These are phyloP conservation scores for Callinectes sapidus DNA, from an alignment of 2,888 invertebrate species.

Conservation along the genomic window DNA sequence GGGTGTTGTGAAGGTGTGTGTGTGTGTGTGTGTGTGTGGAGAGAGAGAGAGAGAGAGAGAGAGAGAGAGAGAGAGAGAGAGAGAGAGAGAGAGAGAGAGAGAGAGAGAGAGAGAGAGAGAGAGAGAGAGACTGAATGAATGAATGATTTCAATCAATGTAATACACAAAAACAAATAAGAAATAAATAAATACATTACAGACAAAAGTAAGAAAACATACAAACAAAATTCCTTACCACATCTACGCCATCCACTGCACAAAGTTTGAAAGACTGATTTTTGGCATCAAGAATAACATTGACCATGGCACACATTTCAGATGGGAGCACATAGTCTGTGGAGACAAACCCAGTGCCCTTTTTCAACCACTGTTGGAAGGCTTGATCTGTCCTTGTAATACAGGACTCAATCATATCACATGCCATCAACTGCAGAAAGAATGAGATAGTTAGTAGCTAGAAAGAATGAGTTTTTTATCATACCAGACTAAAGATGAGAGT, in stretches of 20 bases:
- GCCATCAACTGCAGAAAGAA: slow-evolving; percentile 88
- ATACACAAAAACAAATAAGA: not conserved
- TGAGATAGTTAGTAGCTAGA: not conserved
- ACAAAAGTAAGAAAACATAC: not conserved
- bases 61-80: no score
- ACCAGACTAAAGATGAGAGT: not conserved
- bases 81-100: no score
- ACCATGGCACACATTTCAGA: slow-evolving; percentile 99
- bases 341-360: slow-evolving; percentile 93
- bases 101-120: no score
- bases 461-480: not conserved
- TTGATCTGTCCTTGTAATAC: slow-evolving; percentile 84
- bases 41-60: no score
- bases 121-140: no score
- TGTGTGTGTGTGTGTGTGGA: not conserved
- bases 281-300: slow-evolving; percentile 97
- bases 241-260: slow-evolving; percentile 97
- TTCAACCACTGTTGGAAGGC: slow-evolving; percentile 95
- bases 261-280: slow-evolving; percentile 95
- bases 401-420: slow-evolving; percentile 99
- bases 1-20: no score
- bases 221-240: slow-evolving; percentile 83
- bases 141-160: not conserved
- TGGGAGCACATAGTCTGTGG: slow-evolving; percentile 97
- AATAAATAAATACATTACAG: slow-evolving; percentile 2